Evolutionary conservation across 2,888 invertebrate genomes (phyloP).

Genomic region (Diploptera punctata): DNA sequence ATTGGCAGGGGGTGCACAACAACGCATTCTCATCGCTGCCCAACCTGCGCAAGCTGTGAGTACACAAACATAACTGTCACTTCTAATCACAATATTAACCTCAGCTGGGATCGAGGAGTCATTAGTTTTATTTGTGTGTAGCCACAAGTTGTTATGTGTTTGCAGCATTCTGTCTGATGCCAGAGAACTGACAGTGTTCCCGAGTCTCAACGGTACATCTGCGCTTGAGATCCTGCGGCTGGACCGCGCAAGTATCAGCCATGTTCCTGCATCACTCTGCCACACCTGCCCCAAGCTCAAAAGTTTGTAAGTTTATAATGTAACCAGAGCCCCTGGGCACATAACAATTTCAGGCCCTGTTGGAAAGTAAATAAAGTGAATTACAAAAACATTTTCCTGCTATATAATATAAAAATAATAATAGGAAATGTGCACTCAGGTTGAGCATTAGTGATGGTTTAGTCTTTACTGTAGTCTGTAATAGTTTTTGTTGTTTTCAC

Average conservation of each 20-base stretch:
- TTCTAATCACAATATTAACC: no score
- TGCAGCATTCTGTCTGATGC: constrained; percentile 86
- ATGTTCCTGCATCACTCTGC: constrained; percentile 79
- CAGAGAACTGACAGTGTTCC: constrained; percentile 78
- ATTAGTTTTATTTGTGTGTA: neutral
- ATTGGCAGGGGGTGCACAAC: constrained; percentile 69
- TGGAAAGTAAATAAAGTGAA: no score
- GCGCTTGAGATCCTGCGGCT: constrained; percentile 81
- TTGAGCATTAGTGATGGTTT: no score
- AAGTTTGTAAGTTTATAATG: constrained; percentile 90
- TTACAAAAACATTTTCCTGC: no score
- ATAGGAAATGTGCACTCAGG: no score
- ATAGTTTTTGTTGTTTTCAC: no score
- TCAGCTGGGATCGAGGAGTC: no score
- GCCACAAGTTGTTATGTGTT: constrained; percentile 43
- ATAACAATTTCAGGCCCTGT: no score
- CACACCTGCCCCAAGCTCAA: constrained; percentile 77
- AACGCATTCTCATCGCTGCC: constrained; percentile 79
- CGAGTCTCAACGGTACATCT: constrained; percentile 79
- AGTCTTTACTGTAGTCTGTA: no score
- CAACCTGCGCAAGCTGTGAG: constrained; percentile 81
- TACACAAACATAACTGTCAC: no score
- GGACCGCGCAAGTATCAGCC: constrained; percentile 79
- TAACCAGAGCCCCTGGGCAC: no score
- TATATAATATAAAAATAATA: no score